A percentile compares a stretch with the other conserved stretches of the same genome.
Conservation (phyloP, 2,113 vertebrate genomes). For the Odontesthes bonariensis region DNA sequence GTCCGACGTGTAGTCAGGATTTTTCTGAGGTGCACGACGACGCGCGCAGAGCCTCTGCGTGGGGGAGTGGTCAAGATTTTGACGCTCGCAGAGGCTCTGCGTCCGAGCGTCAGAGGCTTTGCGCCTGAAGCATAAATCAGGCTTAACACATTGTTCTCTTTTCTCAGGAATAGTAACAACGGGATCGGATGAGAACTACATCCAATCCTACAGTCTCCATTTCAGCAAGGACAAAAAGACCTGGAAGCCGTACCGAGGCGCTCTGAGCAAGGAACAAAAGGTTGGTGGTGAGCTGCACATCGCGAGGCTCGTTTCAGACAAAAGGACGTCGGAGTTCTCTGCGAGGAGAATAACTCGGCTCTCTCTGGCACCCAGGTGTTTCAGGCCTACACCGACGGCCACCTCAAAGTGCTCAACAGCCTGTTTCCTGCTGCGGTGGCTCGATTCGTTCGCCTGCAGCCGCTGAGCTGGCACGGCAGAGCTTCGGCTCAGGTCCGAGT, state of each 20-base stretch:
- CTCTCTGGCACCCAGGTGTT: conserved; percentile 81
- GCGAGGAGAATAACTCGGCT: conserved; percentile 20
- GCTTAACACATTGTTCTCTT: accelerated
- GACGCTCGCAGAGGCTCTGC: too few relatives aligned
- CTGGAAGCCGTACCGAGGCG: conserved; percentile 86
- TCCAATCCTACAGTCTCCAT: conserved; percentile 80
- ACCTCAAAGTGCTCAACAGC: conserved; percentile 81
- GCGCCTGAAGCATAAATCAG: too few relatives aligned
- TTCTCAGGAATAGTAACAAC: conserved; percentile 84
- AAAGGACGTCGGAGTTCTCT: neutral
- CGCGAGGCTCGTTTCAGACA: neutral
- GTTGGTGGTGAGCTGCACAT: conserved; percentile 53
- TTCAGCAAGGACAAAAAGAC: conserved; percentile 86
- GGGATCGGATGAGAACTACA: conserved; percentile 79
- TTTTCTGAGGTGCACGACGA: too few relatives aligned
- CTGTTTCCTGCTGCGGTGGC: conserved; percentile 83
- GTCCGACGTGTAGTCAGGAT: too few relatives aligned
- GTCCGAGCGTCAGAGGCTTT: too few relatives aligned
- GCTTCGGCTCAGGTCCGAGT: conserved; percentile 81
- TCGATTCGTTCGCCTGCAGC: conserved; percentile 84
- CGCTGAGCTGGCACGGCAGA: conserved; percentile 78
- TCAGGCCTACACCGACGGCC: conserved; percentile 80
- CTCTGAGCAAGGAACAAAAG: conserved; percentile 82
- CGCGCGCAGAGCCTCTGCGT: too few relatives aligned
- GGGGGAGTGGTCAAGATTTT: too few relatives aligned